These are phyloP conservation scores for Microctonus brassicae DNA, from an alignment of 2,888 invertebrate species.

Conservation along the genomic window DNA sequence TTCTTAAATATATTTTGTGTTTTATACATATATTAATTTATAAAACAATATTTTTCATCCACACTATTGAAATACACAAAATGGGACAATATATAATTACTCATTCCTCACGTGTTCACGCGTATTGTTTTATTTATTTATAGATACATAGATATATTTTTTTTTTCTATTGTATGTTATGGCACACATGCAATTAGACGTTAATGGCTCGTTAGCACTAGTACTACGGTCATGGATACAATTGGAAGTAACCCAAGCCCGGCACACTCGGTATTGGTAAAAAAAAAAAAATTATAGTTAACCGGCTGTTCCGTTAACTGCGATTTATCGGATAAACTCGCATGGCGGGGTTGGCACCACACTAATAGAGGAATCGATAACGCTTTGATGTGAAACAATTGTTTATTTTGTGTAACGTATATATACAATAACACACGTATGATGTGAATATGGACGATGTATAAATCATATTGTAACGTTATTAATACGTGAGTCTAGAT, in stretches of 20 bases:
- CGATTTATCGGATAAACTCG: slow-evolving; percentile 17
- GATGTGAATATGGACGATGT: not conserved
- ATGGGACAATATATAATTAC: no score
- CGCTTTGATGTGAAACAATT: slow-evolving; percentile 6
- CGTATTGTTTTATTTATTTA: no score
- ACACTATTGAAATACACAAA: no score
- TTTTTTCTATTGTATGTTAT: not conserved
- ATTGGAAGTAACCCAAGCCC: not conserved
- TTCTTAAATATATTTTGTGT: no score
- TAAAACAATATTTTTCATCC: no score
- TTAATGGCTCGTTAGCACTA: slow-evolving; percentile 31
- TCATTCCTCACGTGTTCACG: no score
- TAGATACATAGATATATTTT: not conserved
- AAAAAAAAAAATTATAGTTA: slow-evolving; percentile 6
- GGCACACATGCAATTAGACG: slow-evolving; percentile 6
- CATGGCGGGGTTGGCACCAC: not conserved
- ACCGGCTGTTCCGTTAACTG: slow-evolving; percentile 1
- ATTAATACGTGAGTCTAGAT: not conserved
- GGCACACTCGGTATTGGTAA: not conserved
- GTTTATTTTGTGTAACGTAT: not conserved
- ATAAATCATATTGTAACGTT: not conserved
- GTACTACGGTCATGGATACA: not conserved
- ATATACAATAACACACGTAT: no score
- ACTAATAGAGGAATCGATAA: slow-evolving; percentile 2
- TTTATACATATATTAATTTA: no score